These are phyloP conservation scores for Priocnemis perturbator DNA, from an alignment of 2,888 invertebrate genomes.

Conservation along the genomic window DNA sequence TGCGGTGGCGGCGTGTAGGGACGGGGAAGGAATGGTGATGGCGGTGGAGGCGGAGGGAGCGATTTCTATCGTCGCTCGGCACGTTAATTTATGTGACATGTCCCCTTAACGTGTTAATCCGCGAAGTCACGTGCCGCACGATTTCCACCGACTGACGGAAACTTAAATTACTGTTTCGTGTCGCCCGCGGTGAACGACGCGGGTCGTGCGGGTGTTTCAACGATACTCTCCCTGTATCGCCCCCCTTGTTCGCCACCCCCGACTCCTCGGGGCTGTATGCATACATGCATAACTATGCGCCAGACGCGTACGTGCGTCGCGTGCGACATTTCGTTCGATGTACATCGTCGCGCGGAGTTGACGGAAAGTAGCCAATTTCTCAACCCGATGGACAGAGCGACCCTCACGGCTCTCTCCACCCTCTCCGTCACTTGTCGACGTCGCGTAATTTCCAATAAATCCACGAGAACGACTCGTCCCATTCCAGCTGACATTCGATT, in stretches of 20 bases:
- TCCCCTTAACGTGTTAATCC: conserved; percentile 66
- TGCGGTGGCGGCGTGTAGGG: no score
- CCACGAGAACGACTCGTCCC: no score
- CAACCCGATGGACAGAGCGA: conserved; percentile 29
- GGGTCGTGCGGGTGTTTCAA: neutral
- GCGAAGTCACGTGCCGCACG: conserved; percentile 63
- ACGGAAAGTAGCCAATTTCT: conserved; percentile 41
- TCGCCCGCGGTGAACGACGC: conserved; percentile 39
- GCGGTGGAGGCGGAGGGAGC: neutral
- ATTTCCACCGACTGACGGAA: conserved; percentile 57
- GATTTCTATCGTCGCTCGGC: conserved; percentile 45
- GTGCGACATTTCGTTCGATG: conserved; percentile 42
- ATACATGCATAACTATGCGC: conserved; percentile 46
- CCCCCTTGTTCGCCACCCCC: neutral
- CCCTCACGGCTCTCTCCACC: no score
- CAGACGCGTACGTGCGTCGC: conserved; percentile 39
- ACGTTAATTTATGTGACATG: conserved; percentile 55
- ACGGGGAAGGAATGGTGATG: no score
- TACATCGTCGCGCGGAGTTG: conserved; percentile 8
- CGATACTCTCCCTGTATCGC: neutral
- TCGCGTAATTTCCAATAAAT: no score
- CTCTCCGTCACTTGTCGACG: no score
- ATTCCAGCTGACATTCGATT: no score
- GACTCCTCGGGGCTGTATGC: conserved; percentile 21
- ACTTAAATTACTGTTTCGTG: conserved; percentile 69